phyloP scores from a whole-genome alignment of 2,888 invertebrate genomes.

The Lysandra coridon region DNA sequence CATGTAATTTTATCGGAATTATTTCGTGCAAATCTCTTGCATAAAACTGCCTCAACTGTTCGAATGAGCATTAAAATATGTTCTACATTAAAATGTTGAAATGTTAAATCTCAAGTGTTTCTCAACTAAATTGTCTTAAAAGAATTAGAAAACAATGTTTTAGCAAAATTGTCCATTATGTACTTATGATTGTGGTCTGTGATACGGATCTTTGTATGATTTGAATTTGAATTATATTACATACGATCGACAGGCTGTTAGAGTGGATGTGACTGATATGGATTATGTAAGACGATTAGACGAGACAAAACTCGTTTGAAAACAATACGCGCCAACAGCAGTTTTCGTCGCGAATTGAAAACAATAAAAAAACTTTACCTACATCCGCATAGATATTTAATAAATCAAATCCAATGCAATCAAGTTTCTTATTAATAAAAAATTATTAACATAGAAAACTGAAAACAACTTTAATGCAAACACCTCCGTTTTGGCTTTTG shows the following conservation, averaged over 20 bases:
- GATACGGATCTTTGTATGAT: background rate
- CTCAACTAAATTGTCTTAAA: background rate
- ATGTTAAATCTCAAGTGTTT: background rate
- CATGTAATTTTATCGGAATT: background rate
- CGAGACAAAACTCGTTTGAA: conserved; percentile 1
- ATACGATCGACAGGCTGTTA: conserved; percentile 13
- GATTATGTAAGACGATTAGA: conserved; percentile 14
- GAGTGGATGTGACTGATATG: background rate
- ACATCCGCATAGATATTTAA: background rate
- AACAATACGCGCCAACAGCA: background rate
- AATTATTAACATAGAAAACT: background rate
- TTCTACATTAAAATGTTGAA: background rate
- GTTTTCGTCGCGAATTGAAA: background rate
- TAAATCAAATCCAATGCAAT: background rate
- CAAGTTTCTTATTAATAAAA: background rate
- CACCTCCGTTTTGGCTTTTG: background rate
- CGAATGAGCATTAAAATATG: background rate
- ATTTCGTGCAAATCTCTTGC: background rate
- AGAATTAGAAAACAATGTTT: no score
- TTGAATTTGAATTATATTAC: conserved; percentile 4
- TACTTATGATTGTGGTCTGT: background rate
- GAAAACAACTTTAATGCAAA: background rate
- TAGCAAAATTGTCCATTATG: background rate
- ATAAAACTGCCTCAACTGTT: background rate
- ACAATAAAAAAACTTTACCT: conserved; percentile 3